Conservation (phyloP, 2,797 vertebrate genomes). For the Acipenser oxyrinchus region DNA sequence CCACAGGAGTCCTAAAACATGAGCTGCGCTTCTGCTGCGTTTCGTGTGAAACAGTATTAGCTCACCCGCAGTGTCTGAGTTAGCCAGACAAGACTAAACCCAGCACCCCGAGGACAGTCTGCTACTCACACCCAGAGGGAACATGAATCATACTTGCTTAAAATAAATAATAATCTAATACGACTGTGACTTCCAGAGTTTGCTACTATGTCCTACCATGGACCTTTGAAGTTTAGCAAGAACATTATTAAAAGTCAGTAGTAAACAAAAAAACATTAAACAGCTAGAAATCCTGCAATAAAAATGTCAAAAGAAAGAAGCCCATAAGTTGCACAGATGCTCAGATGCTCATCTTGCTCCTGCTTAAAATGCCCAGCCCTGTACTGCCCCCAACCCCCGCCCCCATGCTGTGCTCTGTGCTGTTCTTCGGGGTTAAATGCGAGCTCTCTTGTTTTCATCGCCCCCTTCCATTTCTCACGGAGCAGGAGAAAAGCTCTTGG, state of each 20-base stretch:
- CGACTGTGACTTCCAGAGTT: no score
- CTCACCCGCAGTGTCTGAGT: conserved; percentile 47
- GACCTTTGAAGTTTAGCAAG: no score
- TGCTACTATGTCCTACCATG: no score
- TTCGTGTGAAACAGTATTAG: conserved; percentile 2
- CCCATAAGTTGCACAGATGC: no score
- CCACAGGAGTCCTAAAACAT: no score
- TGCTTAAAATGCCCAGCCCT: not conserved
- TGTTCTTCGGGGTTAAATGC: conserved; percentile 16
- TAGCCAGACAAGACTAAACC: conserved; percentile 43
- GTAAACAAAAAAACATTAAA: no score
- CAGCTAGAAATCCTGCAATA: no score
- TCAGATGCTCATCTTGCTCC: no score
- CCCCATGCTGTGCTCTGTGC: conserved; percentile 9
- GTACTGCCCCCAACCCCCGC: conserved; percentile 4
- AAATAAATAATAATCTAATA: no score
- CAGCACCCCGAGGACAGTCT: conserved; percentile 48
- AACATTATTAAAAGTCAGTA: no score
- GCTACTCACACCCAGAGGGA: conserved; percentile 47
- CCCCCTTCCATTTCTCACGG: conserved; percentile 9
- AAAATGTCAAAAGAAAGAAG: no score
- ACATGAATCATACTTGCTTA: conserved; percentile 31
- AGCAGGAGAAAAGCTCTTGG: conserved; percentile 24
- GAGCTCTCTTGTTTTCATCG: conserved; percentile 7
- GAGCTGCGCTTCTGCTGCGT: no score